Base-by-base conservation (phyloP, 2,113 vertebrate genomes). In the Rhegmatorhina hoffmannsi region DNA sequence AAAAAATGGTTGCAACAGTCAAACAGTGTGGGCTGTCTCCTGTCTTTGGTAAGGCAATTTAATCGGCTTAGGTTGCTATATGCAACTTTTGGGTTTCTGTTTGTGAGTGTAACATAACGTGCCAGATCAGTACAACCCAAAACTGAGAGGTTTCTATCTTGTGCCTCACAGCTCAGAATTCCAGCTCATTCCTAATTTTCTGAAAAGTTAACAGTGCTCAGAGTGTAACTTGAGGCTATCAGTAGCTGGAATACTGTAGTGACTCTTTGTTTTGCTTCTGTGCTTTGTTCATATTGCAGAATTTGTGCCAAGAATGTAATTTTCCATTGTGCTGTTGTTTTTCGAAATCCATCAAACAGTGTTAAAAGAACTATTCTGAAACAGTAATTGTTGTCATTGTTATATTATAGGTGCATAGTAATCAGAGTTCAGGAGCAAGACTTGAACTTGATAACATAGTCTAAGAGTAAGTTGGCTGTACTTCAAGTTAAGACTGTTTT, bases 21-120 rank as follows among this genome's bases (percentile, higher is more conserved):
- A 62, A 90, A 47, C 3, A 21, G 5, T 31, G 46, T 0, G 1
- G 7, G 0, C 10, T 85, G 25, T 46, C 3, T 75, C 8, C 3
- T 40, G 31, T 28, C 36, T 49, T 77, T 63, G 33, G 23, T 33
- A 62, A 28, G 44, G 29, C 17, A 47, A 3, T 21, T 55, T 62
- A 55, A 34, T 52, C 36, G 33, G 59, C 33, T 68, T 73, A 43
- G 1, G 10, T 26, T 64, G 53, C 6, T 7, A 49, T 85, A 55
- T 89, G 29, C 26, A 56, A 26, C 5, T 89, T 63, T 15, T 64
- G 49, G 12, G 12, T 49, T 84, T 77, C 33, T 69, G 2, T 46
- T 26, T 50, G 12, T 70, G 3, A 5, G 2, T 38, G 33, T 40
- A 47, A 36, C 14, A 47, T 14, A 58, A 19, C 17, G 58, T 12